These are phyloP conservation scores for Perognathus longimembris DNA, from an alignment of 2,113 vertebrate species.

Conservation along the genomic window DNA sequence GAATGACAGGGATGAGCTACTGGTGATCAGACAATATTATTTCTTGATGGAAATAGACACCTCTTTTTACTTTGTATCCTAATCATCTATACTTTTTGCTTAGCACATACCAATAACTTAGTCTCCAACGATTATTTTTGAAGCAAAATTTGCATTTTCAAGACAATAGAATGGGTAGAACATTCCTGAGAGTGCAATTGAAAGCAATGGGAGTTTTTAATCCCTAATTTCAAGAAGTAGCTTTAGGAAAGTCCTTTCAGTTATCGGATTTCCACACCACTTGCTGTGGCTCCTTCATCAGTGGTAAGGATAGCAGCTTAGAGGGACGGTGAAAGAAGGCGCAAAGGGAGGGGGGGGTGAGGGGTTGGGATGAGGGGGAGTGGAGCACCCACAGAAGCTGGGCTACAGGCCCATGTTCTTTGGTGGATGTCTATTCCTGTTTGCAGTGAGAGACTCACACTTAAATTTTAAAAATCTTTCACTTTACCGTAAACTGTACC, in stretches of 20 bases:
- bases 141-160: neutral
- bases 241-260: neutral
- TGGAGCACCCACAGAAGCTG: neutral
- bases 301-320: neutral
- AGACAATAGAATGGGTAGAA: neutral
- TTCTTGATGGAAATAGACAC: neutral
- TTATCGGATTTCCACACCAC: neutral
- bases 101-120: neutral
- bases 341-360: no score
- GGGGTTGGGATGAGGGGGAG: neutral
- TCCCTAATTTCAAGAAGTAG: neutral
- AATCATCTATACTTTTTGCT: neutral
- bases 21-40: no score
- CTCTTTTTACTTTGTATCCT: neutral
- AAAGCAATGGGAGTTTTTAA: conserved; percentile 5
- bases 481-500: neutral
- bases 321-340: neutral
- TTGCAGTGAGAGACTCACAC: neutral
- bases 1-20: no score
- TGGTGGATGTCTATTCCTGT: neutral
- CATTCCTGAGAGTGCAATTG: neutral
- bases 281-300: neutral
- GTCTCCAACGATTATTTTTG: neutral
- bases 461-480: conserved; percentile 4
- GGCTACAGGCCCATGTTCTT: neutral